Evolutionary conservation across 1,140 invertebrate species (phyloP).

Genomic region (Scaptomyza hsui): DNA sequence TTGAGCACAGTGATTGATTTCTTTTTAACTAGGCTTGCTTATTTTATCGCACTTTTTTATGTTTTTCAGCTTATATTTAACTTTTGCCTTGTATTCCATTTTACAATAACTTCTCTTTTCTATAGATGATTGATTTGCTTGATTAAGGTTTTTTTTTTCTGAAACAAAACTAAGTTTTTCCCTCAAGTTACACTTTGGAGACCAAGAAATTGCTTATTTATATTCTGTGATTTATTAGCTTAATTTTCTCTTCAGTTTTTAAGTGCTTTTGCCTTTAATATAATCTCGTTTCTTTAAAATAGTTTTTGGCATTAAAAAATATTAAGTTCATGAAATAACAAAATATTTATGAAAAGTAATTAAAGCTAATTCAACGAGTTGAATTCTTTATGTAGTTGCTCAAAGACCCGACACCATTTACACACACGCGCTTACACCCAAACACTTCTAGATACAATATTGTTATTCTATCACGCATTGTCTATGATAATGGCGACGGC

Average conservation of each 20-base stretch:
- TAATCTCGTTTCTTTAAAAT: no score
- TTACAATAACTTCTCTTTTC: background rate
- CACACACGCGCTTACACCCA: conserved; percentile 12
- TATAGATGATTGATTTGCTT: conserved; percentile 19
- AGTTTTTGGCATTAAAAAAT: no score
- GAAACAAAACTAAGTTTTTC: background rate
- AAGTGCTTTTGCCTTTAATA: no score
- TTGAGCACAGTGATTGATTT: conserved; percentile 20
- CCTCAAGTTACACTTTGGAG: background rate
- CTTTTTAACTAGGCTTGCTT: background rate
- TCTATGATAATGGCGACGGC: conserved; percentile 52
- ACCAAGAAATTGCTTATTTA: no score
- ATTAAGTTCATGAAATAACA: no score
- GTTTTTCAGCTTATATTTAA: background rate
- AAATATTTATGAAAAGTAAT: no score
- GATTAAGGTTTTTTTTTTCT: background rate
- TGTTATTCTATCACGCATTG: conserved; percentile 5
- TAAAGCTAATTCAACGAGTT: background rate
- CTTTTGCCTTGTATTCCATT: background rate
- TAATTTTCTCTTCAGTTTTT: no score
- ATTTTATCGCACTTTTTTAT: background rate
- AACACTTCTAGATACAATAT: conserved; percentile 7
- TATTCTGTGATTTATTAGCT: background rate
- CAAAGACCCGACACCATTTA: background rate
- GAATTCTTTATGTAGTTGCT: background rate